Conservation (phyloP, 2,888 invertebrate genomes). For the Sceliomorpha sp. region DNA sequence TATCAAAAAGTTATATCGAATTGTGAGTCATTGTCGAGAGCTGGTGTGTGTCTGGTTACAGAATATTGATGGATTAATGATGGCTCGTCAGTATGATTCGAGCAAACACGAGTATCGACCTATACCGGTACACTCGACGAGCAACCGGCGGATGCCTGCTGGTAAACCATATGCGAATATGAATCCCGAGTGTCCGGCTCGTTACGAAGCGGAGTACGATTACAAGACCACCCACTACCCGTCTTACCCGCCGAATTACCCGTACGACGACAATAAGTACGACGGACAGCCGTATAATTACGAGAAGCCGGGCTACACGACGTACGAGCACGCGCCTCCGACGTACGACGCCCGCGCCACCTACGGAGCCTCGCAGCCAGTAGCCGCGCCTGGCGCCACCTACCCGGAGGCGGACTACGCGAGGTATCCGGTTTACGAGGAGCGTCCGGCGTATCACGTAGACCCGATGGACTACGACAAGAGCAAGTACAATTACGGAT, state of each 20-base stretch:
- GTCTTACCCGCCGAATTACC: conserved; percentile 78
- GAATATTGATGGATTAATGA: conserved; percentile 80
- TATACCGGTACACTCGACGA: conserved; percentile 76
- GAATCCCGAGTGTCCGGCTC: conserved; percentile 61
- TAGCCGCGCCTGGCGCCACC: conserved; percentile 23
- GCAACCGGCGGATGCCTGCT: conserved; percentile 73
- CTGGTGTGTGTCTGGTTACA: conserved; percentile 80
- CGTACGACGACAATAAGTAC: conserved; percentile 76
- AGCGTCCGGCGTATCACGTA: conserved; percentile 33
- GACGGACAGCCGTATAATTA: conserved; percentile 54
- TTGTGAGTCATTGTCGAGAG: conserved; percentile 78
- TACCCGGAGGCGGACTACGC: conserved; percentile 37
- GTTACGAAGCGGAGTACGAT: conserved; percentile 72
- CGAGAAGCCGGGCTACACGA: conserved; percentile 34
- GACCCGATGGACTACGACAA: conserved; percentile 66
- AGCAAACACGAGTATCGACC: conserved; percentile 78
- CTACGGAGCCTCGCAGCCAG: conserved; percentile 19
- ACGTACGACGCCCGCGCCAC: conserved; percentile 51
- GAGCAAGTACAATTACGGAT: conserved; percentile 67
- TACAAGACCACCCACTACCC: conserved; percentile 79
- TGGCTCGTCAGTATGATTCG: conserved; percentile 79
- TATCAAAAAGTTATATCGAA: conserved; percentile 33
- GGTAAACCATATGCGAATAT: conserved; percentile 73
- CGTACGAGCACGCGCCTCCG: conserved; percentile 24
- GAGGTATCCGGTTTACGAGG: conserved; percentile 41